Base-by-base conservation (phyloP, 2,113 vertebrate genomes). In the Euleptes europaea region DNA sequence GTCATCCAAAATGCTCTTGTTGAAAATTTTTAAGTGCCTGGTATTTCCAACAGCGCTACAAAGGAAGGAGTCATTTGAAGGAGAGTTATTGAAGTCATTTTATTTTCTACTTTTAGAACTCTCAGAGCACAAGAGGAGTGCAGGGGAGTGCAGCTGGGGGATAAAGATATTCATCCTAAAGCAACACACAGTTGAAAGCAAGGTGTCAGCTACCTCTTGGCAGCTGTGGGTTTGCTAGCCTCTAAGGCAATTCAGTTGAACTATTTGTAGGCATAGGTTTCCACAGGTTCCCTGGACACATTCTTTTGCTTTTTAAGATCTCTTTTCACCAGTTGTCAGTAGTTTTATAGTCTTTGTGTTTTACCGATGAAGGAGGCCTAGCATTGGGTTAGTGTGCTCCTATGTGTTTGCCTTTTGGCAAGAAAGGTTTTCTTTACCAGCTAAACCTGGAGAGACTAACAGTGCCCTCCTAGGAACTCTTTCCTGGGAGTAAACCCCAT, bases 221-320 rank as follows among this genome's bases (percentile, higher is more conserved):
- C 63, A 76, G 35, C 78, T 42, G 26, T 87, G 35, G 60, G 5
- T 78, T 89, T 91, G 87, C 72, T 33, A 89, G 84, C 84, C 66
- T 78, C 42, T 89, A 8, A 33, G 85, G 79, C 44, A 71, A 72
- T 66, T 84, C 85, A 0, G 2, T 31, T 78, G 87, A 49, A 80
- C 84, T 88, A 42, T 78, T 88, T 92, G 76, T 33, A 90, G 66
- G 60, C 60, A 86, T 2, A 75, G 78, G 57, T 89, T 72, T 12
- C 2, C n/a, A 31, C 0, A 1, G 42, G 57, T 6, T 80, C 12
- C 15, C 63, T 77, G 11, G 19, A 23, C 67, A 2, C 54, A 42
- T 67, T 2, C 2, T 5, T 47, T 1, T 78, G 19, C 28, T 1
- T 7, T 7, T 47, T 4, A 35, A 28, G 2, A 67, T 83, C 78